phyloP scores from a whole-genome alignment of 2,113 vertebrate species.

The Rhinogobius similis region DNA sequence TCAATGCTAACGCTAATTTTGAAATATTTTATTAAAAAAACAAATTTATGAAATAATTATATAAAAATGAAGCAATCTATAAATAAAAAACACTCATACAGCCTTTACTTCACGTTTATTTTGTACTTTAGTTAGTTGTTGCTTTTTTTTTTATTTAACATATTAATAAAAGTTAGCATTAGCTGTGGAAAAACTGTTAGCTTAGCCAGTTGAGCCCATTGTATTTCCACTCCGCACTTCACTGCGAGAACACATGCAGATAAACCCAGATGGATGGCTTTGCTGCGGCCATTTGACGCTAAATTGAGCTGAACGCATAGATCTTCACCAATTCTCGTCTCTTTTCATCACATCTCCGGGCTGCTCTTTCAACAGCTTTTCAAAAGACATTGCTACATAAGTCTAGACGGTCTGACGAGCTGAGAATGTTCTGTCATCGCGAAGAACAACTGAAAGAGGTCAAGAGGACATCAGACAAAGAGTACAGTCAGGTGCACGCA shows the following conservation, averaged over 20 bases:
- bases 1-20: too few relatives aligned
- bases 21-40: too few relatives aligned
- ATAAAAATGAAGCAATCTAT: too few relatives aligned
- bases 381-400: constrained; percentile 5
- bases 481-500: constrained; percentile 13
- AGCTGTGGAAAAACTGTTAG: too few relatives aligned
- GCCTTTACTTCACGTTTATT: too few relatives aligned
- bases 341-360: constrained; percentile 17
- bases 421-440: constrained; percentile 39
- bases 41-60: too few relatives aligned
- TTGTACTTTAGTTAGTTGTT: too few relatives aligned
- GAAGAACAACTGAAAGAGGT: constrained; percentile 19
- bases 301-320: constrained; percentile 70
- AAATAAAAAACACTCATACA: too few relatives aligned
- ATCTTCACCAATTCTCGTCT: constrained; percentile 34
- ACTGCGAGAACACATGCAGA: neutral
- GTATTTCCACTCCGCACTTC: neutral
- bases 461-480: constrained; percentile 12
- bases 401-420: constrained; percentile 30
- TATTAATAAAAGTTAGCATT: too few relatives aligned
- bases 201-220: too few relatives aligned
- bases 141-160: too few relatives aligned
- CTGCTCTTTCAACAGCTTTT: constrained; percentile 8
- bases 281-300: constrained; percentile 42
- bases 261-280: constrained; percentile 12